Percentiles rank a stretch among this genome's conserved stretches.
phyloP scores from a whole-genome alignment of 2,888 invertebrate species.

The Muscina levida region DNA sequence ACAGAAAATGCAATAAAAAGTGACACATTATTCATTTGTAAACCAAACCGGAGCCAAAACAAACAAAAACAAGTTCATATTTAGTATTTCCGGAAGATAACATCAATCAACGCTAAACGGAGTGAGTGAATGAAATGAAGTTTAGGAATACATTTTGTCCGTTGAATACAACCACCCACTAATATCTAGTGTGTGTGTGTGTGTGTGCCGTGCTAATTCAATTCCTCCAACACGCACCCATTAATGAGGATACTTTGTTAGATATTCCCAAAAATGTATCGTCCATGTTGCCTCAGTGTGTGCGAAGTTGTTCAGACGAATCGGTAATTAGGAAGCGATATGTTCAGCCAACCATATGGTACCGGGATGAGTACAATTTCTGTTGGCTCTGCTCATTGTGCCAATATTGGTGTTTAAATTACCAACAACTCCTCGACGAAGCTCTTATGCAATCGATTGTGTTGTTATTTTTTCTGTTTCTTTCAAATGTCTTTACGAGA shows the following conservation, averaged over 20 bases:
- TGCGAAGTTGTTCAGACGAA: neutral
- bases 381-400: slow-evolving; percentile 46
- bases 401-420: slow-evolving; percentile 24
- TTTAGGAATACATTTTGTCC: no score
- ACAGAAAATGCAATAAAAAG: slow-evolving; percentile 8
- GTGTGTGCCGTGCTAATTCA: slow-evolving; percentile 60
- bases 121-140: no score
- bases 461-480: neutral
- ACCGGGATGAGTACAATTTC: slow-evolving; percentile 63
- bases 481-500: slow-evolving; percentile 15
- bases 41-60: neutral
- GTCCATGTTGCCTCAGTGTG: slow-evolving; percentile 23
- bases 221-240: slow-evolving; percentile 53
- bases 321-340: slow-evolving; percentile 62
- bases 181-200: neutral
- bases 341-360: slow-evolving; percentile 67
- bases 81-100: slow-evolving; percentile 9
- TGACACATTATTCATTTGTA: slow-evolving; percentile 9
- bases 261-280: no score
- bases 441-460: slow-evolving; percentile 59
- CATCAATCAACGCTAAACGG: slow-evolving; percentile 2
- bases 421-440: slow-evolving; percentile 10
- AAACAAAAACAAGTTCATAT: neutral
- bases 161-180: no score
- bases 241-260: slow-evolving; percentile 7